Conservation (phyloP, 2,888 invertebrate genomes). For the Idaea dimidiata region DNA sequence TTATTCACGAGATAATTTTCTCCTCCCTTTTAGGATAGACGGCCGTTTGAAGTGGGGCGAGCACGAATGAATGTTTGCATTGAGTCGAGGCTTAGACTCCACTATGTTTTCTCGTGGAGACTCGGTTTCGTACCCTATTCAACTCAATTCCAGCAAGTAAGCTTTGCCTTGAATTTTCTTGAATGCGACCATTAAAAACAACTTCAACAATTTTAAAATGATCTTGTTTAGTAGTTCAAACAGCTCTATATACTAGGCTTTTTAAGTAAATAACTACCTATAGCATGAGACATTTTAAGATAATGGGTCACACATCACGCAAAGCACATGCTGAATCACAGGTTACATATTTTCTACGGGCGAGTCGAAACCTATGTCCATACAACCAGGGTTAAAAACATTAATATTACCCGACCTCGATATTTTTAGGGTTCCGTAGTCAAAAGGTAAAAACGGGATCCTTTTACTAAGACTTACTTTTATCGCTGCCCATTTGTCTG, state of each 20-base stretch:
- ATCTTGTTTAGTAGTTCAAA: background rate
- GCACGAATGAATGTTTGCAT: conserved; percentile 68
- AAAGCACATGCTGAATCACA: too few species aligned
- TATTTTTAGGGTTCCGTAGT: too few species aligned
- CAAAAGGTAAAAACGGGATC: too few species aligned
- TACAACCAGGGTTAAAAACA: too few species aligned
- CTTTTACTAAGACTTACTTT: too few species aligned
- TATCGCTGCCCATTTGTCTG: too few species aligned
- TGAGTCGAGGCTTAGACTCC: conserved; percentile 41
- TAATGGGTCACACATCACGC: too few species aligned
- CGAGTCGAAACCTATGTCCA: too few species aligned
- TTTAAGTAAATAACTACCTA: too few species aligned
- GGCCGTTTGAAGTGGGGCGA: conserved; percentile 63
- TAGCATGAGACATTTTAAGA: too few species aligned
- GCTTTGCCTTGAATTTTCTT: conserved; percentile 7
- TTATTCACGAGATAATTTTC: conserved; percentile 81
- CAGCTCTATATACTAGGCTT: background rate
- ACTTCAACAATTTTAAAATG: background rate
- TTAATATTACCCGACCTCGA: too few species aligned
- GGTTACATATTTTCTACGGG: too few species aligned
- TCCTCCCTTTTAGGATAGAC: conserved; percentile 68
- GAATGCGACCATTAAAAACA: background rate
- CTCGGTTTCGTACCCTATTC: conserved; percentile 40
- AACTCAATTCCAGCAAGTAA: conserved; percentile 15
- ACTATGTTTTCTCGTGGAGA: conserved; percentile 38